Percentiles rank a stretch among this genome's conserved stretches.
phyloP scores from a whole-genome alignment of 2,113 vertebrate genomes.

The Ptychochromis oligacanthus region DNA sequence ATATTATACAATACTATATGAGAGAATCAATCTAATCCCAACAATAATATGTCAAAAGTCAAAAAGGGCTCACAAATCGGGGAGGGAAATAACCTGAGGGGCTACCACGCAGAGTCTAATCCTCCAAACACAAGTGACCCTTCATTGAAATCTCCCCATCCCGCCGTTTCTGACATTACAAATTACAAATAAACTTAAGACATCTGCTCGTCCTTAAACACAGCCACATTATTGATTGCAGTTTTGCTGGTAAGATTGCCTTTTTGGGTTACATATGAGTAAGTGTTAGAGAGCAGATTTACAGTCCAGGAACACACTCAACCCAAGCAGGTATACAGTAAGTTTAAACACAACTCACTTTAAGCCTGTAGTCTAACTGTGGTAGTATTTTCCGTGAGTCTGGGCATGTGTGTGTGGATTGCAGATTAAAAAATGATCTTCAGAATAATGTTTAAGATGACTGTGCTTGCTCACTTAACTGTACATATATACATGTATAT shows the following conservation, averaged over 20 bases:
- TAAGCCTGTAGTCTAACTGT: conserved; percentile 27
- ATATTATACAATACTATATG: background rate
- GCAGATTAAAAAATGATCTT: background rate
- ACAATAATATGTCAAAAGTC: background rate
- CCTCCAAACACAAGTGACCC: background rate
- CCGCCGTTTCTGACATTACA: background rate
- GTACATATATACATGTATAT: background rate
- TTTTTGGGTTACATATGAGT: conserved; percentile 1
- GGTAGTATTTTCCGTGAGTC: conserved; percentile 4
- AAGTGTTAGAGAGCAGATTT: conserved; percentile 1
- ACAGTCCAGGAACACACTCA: background rate
- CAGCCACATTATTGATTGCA: background rate
- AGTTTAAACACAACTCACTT: conserved; percentile 2
- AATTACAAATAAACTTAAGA: background rate
- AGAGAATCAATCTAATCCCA: background rate
- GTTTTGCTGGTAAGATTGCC: background rate
- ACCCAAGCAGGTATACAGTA: background rate
- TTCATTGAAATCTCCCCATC: background rate
- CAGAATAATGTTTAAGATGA: background rate
- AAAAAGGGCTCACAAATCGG: background rate
- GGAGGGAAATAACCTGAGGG: background rate
- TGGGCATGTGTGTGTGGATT: background rate
- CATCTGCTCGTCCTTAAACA: background rate
- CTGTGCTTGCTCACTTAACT: background rate
- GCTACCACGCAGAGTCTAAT: background rate